Conservation (phyloP, 2,888 invertebrate genomes). For the Yponomeuta cagnagella region DNA sequence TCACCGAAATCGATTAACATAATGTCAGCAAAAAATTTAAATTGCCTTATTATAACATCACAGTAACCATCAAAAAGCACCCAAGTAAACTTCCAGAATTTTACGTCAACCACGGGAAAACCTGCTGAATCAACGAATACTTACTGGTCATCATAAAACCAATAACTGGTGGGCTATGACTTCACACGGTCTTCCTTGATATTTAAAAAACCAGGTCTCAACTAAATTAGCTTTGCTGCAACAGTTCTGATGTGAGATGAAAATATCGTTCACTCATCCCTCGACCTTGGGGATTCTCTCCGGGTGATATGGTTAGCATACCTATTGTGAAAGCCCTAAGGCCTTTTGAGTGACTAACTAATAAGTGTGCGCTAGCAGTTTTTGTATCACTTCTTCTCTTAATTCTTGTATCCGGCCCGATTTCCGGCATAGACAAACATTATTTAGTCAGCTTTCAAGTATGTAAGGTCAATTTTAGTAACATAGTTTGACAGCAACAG, state of each 20-base stretch:
- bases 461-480: no score
- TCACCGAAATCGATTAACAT: not conserved
- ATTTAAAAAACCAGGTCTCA: no score
- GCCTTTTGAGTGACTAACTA: not conserved
- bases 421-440: not conserved
- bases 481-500: no score
- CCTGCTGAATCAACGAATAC: no score
- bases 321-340: not conserved
- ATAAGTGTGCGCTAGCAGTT: not conserved
- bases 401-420: not conserved
- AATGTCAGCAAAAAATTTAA: not conserved
- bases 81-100: no score
- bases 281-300: slow-evolving; percentile 8
- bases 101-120: no score
- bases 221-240: no score
- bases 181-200: no score
- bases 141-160: no score
- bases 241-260: not conserved
- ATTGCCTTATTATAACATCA: not conserved
- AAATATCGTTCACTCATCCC: slow-evolving; percentile 5
- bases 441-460: not conserved
- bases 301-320: not conserved
- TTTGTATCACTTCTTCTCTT: not conserved
- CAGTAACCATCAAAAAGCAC: not conserved
- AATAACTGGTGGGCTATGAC: no score